These are phyloP conservation scores for Plebejus anna DNA, from an alignment of 2,888 invertebrate genomes.

Conservation along the genomic window DNA sequence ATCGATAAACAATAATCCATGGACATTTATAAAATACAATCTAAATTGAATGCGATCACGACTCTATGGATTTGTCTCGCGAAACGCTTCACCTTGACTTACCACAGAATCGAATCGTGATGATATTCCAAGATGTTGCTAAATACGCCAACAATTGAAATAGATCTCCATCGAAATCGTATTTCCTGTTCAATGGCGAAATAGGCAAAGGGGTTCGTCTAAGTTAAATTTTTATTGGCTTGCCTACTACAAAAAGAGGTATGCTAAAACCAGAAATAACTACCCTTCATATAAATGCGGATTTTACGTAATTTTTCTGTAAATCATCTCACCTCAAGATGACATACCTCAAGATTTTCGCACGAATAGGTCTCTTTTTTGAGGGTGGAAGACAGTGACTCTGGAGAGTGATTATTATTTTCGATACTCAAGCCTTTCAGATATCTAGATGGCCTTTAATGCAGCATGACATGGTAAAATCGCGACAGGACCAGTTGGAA, in stretches of 20 bases:
- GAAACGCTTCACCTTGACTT: constrained; percentile 17
- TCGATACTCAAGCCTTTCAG: no score
- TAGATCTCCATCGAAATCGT: not conserved
- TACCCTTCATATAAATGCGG: no score
- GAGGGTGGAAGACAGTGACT: no score
- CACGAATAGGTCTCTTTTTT: no score
- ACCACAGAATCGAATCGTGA: not conserved
- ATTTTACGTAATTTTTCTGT: no score
- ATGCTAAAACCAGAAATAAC: no score
- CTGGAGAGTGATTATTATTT: no score
- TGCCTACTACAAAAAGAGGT: no score
- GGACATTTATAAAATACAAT: constrained; percentile 1
- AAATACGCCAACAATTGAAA: constrained; percentile 10
- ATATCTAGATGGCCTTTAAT: not conserved
- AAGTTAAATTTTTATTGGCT: no score
- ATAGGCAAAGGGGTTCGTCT: no score
- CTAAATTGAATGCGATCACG: not conserved
- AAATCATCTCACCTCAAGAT: no score
- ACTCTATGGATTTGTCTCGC: constrained; percentile 11
- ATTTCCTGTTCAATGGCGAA: not conserved
- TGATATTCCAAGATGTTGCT: not conserved
- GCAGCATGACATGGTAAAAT: not conserved
- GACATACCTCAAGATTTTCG: no score
- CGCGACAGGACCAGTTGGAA: not conserved
- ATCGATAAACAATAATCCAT: not conserved